Percentiles rank a stretch among this genome's conserved stretches.
phyloP scores from a whole-genome alignment of 2,113 vertebrate species.

The Myanophis thanlyinensis region DNA sequence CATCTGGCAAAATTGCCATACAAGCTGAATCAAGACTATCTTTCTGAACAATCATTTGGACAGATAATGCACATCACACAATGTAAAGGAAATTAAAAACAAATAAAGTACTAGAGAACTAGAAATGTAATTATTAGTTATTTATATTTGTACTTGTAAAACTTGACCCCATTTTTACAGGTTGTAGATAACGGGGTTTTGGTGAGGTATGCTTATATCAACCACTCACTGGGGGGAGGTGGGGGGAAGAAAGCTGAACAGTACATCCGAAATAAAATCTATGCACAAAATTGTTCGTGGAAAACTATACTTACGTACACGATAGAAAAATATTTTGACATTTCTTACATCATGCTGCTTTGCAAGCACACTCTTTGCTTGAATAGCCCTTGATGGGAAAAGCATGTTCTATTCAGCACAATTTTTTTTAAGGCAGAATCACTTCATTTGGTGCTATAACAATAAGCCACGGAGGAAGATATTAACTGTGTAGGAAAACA shows the following conservation, averaged over 20 bases:
- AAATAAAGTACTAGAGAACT: neutral
- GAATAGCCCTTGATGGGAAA: conserved; percentile 60
- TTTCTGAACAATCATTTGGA: neutral
- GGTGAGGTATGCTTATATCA: neutral
- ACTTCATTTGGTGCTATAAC: conserved; percentile 48
- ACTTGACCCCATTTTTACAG: neutral
- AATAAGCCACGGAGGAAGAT: conserved; percentile 28
- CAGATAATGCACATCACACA: neutral
- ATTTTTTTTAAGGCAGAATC: conserved; percentile 76
- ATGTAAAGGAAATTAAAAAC: neutral
- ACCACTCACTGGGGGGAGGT: neutral
- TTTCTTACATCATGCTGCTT: conserved; percentile 54
- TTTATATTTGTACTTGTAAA: conserved; percentile 16
- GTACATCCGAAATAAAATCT: conserved; percentile 72
- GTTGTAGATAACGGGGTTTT: neutral
- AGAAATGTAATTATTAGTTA: neutral
- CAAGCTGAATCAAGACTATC: neutral
- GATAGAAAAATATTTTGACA: conserved; percentile 79
- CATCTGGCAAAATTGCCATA: neutral
- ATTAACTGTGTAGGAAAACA: conserved; percentile 33
- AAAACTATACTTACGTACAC: conserved; percentile 78
- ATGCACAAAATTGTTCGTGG: conserved; percentile 70
- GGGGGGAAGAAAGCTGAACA: neutral
- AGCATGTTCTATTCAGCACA: conserved; percentile 56
- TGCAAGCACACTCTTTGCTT: conserved; percentile 53